Percentiles rank a stretch among this genome's conserved stretches.
phyloP scores from a whole-genome alignment of 2,888 invertebrate species.

The Athalia rosae region DNA sequence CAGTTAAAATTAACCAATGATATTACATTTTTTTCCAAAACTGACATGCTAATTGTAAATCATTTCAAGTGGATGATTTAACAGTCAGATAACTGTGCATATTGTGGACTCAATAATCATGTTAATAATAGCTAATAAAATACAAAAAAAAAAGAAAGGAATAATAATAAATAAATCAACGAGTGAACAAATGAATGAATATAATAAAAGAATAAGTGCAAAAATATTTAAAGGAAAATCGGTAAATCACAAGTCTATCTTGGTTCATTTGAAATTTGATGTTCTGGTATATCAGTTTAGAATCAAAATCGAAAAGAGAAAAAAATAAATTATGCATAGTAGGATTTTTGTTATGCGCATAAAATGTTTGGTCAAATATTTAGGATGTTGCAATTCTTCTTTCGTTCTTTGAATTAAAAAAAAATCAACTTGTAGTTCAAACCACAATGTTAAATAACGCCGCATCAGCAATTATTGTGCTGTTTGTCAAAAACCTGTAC shows the following conservation, averaged over 20 bases:
- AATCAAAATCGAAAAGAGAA: background rate
- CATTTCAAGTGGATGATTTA: background rate
- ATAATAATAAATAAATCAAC: background rate
- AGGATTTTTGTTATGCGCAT: constrained; percentile 19
- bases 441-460: constrained; percentile 24
- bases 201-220: background rate
- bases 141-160: background rate
- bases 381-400: background rate
- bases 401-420: background rate
- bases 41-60: constrained; percentile 5
- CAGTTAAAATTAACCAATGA: constrained; percentile 10
- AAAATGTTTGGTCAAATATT: background rate
- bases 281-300: constrained; percentile 3
- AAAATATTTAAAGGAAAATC: constrained; percentile 23
- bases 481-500: constrained; percentile 12
- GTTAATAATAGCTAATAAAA: constrained; percentile 18
- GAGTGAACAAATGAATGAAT: background rate
- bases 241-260: background rate
- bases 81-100: constrained; percentile 24
- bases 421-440: background rate
- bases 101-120: constrained; percentile 10
- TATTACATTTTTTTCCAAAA: background rate
- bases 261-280: constrained; percentile 11
- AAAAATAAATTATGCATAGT: constrained; percentile 28
- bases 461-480: constrained; percentile 8